phyloP scores from a whole-genome alignment of 2,888 invertebrate species.

The Xestia ashworthii region DNA sequence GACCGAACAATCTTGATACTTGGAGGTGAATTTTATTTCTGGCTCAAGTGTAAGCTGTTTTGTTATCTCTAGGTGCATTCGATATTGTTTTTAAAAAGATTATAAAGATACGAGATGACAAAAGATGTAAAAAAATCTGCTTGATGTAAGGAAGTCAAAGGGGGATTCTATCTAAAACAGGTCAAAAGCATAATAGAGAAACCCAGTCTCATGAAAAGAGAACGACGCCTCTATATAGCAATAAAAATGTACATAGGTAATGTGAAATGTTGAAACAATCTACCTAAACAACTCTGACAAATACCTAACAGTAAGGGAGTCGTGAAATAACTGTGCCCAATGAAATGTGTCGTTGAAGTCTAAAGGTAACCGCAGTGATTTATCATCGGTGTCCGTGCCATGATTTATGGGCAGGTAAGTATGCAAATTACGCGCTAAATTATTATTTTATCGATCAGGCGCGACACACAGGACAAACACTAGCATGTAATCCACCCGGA shows the following conservation, averaged over 20 bases:
- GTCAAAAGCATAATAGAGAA: not conserved
- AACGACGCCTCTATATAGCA: not conserved
- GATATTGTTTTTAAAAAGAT: not conserved
- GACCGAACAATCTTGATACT: conserved; percentile 76
- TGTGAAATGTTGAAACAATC: not conserved
- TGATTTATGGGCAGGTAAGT: conserved; percentile 61
- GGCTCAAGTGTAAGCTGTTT: not conserved
- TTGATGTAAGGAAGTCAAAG: not conserved
- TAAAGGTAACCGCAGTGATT: conserved; percentile 28
- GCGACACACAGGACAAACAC: conserved; percentile 80
- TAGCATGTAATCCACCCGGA: conserved; percentile 86
- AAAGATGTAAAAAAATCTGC: not conserved
- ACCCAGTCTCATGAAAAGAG: not conserved
- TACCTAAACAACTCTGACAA: conserved; percentile 5
- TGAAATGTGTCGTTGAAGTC: conserved; percentile 25
- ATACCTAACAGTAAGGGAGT: conserved; percentile 17
- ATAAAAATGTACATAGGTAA: not conserved
- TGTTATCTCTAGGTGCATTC: not conserved
- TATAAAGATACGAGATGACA: not conserved
- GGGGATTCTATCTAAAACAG: no score
- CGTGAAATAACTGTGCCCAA: conserved; percentile 14
- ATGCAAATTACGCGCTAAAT: conserved; percentile 70
- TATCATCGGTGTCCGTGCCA: conserved; percentile 40
- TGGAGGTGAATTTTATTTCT: conserved; percentile 32
- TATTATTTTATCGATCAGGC: conserved; percentile 75